These are phyloP conservation scores for Drosophila cyrtoloma DNA, from an alignment of 2,888 invertebrate species.

Conservation along the genomic window DNA sequence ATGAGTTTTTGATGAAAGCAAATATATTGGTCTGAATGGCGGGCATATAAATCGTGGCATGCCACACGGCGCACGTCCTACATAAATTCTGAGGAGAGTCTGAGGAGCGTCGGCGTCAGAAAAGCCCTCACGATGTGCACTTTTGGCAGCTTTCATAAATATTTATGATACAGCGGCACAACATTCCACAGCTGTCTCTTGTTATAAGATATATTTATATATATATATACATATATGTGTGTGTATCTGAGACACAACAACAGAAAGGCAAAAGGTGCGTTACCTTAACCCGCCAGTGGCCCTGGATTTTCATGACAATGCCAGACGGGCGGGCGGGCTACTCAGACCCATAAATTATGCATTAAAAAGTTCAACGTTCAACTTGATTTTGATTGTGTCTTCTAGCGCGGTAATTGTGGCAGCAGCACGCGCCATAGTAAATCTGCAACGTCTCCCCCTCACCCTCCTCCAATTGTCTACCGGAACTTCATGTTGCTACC, in stretches of 20 bases:
- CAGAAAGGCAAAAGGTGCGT: constrained; percentile 36
- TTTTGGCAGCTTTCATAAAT: constrained; percentile 70
- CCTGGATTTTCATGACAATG: constrained; percentile 27
- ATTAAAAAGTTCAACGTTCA: constrained; percentile 80
- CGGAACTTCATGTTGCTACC: constrained; percentile 48
- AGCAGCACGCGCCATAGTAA: constrained; percentile 43
- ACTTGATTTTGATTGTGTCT: constrained; percentile 77
- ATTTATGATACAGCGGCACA: constrained; percentile 65
- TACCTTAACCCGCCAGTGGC: constrained; percentile 37
- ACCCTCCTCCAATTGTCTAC: background rate
- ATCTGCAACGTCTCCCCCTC: constrained; percentile 8
- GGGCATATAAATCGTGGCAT: constrained; percentile 64
- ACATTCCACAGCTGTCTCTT: constrained; percentile 50
- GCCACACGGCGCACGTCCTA: constrained; percentile 62
- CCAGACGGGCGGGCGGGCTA: background rate
- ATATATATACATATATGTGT: constrained; percentile 1
- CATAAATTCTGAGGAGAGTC: constrained; percentile 11
- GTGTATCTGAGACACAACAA: constrained; percentile 36
- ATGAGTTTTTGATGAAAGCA: constrained; percentile 75
- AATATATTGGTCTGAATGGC: constrained; percentile 58
- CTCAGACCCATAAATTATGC: constrained; percentile 71
- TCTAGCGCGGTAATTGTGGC: constrained; percentile 57
- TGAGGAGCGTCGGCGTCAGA: background rate
- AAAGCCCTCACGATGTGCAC: constrained; percentile 25
- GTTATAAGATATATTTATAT: constrained; percentile 37